phyloP scores from a whole-genome alignment of 2,888 invertebrate species.

The Saturnia japonica region DNA sequence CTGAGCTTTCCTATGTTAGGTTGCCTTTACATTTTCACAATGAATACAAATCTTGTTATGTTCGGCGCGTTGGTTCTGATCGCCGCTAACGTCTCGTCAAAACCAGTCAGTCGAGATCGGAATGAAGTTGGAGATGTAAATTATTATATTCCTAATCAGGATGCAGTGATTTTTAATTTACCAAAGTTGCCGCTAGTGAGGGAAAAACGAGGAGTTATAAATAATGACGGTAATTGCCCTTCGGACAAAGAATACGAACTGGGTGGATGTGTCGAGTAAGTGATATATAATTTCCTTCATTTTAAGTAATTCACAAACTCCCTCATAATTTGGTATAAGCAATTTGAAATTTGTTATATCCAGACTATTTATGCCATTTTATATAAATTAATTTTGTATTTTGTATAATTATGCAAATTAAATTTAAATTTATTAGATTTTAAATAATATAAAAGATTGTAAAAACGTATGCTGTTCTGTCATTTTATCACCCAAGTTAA shows the following conservation, averaged over 20 bases:
- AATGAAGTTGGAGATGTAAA: not conserved
- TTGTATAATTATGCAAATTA: no score
- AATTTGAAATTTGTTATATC: no score
- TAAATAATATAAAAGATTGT: no score
- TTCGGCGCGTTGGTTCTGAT: not conserved
- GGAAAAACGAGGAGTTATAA: not conserved
- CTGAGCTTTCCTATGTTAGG: not conserved
- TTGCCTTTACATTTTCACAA: not conserved
- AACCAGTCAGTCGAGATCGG: not conserved
- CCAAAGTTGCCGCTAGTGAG: not conserved
- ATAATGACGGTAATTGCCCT: not conserved
- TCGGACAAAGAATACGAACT: not conserved
- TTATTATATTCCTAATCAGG: not conserved
- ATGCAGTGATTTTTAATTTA: not conserved
- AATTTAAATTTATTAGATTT: no score
- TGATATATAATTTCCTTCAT: not conserved
- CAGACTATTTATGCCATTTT: no score
- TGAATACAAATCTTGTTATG: not conserved
- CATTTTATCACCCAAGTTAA: no score
- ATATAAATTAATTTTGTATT: no score
- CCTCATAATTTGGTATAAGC: no score
- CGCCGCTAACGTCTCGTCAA: not conserved
- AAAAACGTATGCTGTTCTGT: no score
- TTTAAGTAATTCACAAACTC: no score
- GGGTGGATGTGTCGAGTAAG: not conserved